A percentile compares a stretch with the other conserved stretches of the same genome.
Evolutionary conservation across 2,797 vertebrate species (phyloP).

Genomic region (Esox masquinongy): DNA sequence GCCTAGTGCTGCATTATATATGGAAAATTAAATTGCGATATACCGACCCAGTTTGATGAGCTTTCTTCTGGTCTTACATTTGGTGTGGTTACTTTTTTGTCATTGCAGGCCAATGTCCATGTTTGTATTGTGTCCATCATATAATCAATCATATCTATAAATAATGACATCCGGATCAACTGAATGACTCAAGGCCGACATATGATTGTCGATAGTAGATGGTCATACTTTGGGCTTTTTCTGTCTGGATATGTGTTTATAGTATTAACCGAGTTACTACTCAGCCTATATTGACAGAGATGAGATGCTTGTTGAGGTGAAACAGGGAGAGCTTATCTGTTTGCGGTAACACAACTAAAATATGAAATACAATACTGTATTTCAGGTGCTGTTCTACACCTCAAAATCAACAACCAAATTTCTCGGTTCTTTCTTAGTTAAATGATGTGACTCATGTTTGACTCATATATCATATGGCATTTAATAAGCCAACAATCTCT

Average conservation of each 20-base stretch:
- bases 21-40: slow-evolving; percentile 25
- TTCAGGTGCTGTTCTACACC: too few relatives aligned
- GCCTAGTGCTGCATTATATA: background rate
- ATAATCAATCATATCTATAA: too few relatives aligned
- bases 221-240: too few relatives aligned
- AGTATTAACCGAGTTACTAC: background rate
- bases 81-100: background rate
- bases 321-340: background rate
- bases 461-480: background rate
- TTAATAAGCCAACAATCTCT: background rate
- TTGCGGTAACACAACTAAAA: too few relatives aligned
- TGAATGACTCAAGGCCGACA: background rate
- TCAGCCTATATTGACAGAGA: slow-evolving; percentile 50
- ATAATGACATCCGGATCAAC: slow-evolving; percentile 11
- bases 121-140: too few relatives aligned
- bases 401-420: too few relatives aligned
- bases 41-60: slow-evolving; percentile 43
- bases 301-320: background rate
- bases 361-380: too few relatives aligned
- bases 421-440: too few relatives aligned
- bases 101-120: too few relatives aligned
- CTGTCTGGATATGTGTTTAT: too few relatives aligned
- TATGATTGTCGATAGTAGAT: background rate
- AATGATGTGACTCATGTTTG: background rate
- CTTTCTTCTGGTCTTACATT: background rate